Evolutionary conservation across 2,888 invertebrate species (phyloP).

Genomic region (Chaitophorus viminalis): DNA sequence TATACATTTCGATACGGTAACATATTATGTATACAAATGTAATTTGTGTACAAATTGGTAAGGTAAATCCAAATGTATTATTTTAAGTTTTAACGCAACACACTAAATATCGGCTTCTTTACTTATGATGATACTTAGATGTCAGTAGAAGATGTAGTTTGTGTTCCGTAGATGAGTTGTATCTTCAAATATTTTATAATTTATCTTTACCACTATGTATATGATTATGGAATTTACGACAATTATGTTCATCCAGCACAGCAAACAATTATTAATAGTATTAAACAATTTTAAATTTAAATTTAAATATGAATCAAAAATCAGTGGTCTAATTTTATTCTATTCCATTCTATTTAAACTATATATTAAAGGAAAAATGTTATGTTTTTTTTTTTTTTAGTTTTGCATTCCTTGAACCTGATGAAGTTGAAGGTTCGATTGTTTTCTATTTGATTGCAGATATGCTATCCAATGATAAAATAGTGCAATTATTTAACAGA

Average conservation of each 20-base stretch:
- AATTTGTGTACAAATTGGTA: no score
- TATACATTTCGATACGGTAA: no score
- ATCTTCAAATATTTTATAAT: no score
- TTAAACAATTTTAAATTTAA: conserved; percentile 7
- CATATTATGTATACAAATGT: no score
- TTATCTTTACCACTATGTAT: no score
- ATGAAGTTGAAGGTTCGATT: conserved; percentile 1
- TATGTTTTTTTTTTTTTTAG: conserved; percentile 8
- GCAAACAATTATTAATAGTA: neutral
- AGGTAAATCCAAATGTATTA: no score
- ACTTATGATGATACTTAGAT: no score
- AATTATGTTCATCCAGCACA: conserved; percentile 6
- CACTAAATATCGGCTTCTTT: no score
- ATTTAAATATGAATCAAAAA: conserved; percentile 13
- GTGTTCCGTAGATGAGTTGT: no score
- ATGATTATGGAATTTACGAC: neutral
- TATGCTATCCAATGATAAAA: neutral
- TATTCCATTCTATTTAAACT: conserved; percentile 1
- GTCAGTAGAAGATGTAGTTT: no score
- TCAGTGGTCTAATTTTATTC: neutral
- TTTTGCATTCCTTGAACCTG: neutral
- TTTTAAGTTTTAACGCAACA: no score
- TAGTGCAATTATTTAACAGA: conserved; percentile 6
- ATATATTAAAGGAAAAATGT: neutral
- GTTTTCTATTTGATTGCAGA: neutral